Evolutionary conservation across 2,888 invertebrate species (phyloP), one percentile per base, ranked within the genome.

Genomic region (Euclidia mi): DNA sequence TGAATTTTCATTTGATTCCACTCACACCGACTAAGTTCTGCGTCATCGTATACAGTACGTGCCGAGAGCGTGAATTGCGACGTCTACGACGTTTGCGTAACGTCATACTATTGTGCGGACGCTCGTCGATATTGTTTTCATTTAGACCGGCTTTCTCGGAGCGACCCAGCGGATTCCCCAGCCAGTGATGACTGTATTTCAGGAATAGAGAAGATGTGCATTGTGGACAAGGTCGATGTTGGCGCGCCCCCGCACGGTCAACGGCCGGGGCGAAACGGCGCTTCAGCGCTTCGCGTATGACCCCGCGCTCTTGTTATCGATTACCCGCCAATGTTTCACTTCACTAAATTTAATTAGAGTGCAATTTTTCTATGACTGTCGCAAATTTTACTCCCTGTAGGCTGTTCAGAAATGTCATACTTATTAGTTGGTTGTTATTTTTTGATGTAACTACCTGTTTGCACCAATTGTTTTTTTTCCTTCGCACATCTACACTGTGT

Each of bases 181-280:
- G 53, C 34, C 38, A 48, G 55, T 60, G 60, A 48, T 56, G 51
- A 52, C 49, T 55, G 34, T 58, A 65, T 66, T 62, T 66, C 56
- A 60, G 61, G 50, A 70, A 68, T 68, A 63, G 65, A 74, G 77
- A 69, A 70, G 72, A 66, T 65, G 70, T 74, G 65, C 69, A 72
- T 76, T 78, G 80, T 85, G 76, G 75, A 81, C 90, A 92, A 93
- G 91, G 91, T 88, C 88, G 86, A 70, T 57, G 67, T 63, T 59
- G 87, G 79, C 88, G 85, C 87, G 84, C 89, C 88, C 82, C 83
- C 86, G 82, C 81, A 78, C 88, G 91, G 93, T 92, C 91, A 93
- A 91, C 87, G 92, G 85, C 91, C 91, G 87, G 63, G 81, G 65
- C 81, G 80, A 82, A 84, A 79, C 87, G 80, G 81, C 83, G 84